Conservation (phyloP, 2,113 vertebrate genomes). For the Thalassarche chlororhynchos region DNA sequence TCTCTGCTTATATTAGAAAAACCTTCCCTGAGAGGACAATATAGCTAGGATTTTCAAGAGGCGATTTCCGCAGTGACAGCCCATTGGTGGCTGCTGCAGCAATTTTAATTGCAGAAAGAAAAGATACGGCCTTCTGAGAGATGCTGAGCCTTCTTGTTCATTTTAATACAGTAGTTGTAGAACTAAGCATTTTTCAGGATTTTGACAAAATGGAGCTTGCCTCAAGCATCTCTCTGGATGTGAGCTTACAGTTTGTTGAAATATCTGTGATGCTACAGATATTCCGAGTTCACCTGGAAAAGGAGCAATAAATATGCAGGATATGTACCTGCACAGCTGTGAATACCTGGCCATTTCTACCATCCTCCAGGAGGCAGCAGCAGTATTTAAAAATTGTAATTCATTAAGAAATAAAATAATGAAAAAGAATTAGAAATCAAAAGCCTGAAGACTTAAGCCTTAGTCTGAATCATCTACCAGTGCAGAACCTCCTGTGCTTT, state of each 20-base stretch:
- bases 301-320: background rate
- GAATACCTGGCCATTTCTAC: background rate
- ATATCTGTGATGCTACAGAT: background rate
- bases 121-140: background rate
- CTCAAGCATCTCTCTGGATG: background rate
- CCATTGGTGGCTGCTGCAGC: background rate
- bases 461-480: background rate
- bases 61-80: background rate
- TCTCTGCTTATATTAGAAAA: background rate
- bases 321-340: background rate
- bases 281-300: background rate
- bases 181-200: background rate
- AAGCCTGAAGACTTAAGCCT: background rate
- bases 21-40: background rate
- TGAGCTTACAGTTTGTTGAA: background rate
- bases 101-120: background rate
- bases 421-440: background rate
- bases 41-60: background rate
- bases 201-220: slow-evolving; percentile 3
- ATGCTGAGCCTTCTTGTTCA: background rate
- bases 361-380: slow-evolving; percentile 21
- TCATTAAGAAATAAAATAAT: background rate
- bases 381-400: background rate
- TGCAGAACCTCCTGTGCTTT: background rate
- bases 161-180: background rate